Evolutionary conservation across 2,888 invertebrate genomes (phyloP), one percentile per base, ranked within the genome.

Genomic region (Polia nebulosa): DNA sequence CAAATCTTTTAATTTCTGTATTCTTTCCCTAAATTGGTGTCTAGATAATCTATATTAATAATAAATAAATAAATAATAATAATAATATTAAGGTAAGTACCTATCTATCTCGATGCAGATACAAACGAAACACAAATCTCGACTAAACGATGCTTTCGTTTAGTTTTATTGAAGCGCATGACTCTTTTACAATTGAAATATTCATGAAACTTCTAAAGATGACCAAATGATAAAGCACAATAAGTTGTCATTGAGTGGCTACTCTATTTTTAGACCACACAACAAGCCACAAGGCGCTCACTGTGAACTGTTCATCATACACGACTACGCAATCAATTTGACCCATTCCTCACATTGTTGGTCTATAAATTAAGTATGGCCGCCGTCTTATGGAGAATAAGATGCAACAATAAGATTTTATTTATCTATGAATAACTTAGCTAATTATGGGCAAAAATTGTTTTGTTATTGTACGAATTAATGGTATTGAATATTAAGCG

Each of bases 261-360:
- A 83, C 82, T 91, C 94, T 95, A 94, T 94, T 93, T 95, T 90
- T 94, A 95, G 93, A 88, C 68, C 52, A 73, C 80, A 84, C 88
- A 91, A 90, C 90, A 58, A 77, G 58, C 51, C 78, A 78, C 78
- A 88, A 91, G 91, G 85, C 88, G 84, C 86, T 69, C 67, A 59
- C 68, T 73, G 72, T 78, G 67, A 62, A 72, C 82, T 82, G 84
- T 85, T 89, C 90, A 91, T 92, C 89, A 88, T 89, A 88, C 86
- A 85, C 88, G 84, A 85, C 89, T 88, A 93, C 93, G 92, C 94
- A 92, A 93, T 94, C 93, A 93, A 92, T 94, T 94, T 93, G 92
- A 92, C 91, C 91, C 88, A 91, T 89, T 89, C 86, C 77, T 81
- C 85, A 87, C 87, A 89, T 89, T 90, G 88, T 89, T 86, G 83